phyloP scores from a whole-genome alignment of 1,140 invertebrate genomes.

The Leptopilina clavipes region DNA sequence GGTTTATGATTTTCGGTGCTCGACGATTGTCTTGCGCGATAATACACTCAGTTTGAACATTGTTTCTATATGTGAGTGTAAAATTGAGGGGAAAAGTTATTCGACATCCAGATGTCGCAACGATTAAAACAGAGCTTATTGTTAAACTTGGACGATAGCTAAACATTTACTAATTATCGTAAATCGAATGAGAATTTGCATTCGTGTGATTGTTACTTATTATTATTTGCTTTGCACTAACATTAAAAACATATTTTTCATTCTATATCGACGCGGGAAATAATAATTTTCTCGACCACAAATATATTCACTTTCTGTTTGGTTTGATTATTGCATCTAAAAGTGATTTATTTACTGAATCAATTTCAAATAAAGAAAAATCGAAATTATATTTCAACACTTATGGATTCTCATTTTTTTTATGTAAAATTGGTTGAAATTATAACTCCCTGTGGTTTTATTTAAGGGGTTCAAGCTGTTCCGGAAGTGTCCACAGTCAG shows the following conservation, averaged over 20 bases:
- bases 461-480: slow-evolving; percentile 54
- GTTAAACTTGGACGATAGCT: slow-evolving; percentile 65
- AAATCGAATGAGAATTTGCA: slow-evolving; percentile 17
- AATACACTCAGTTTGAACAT: slow-evolving; percentile 54
- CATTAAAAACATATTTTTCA: neutral
- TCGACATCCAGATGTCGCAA: slow-evolving; percentile 72
- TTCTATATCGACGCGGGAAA: neutral
- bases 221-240: neutral
- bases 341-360: neutral
- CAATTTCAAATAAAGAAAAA: neutral
- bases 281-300: neutral
- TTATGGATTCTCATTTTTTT: neutral
- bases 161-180: slow-evolving; percentile 48
- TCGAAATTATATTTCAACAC: neutral
- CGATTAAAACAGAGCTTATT: slow-evolving; percentile 74
- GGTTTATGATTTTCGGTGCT: slow-evolving; percentile 31
- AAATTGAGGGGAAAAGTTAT: slow-evolving; percentile 62
- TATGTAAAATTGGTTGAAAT: slow-evolving; percentile 39
- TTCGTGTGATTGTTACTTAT: neutral
- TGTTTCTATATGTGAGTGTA: slow-evolving; percentile 41
- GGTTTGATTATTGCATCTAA: neutral
- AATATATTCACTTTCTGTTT: neutral
- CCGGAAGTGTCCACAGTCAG: slow-evolving; percentile 58
- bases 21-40: slow-evolving; percentile 57
- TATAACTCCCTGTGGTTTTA: slow-evolving; percentile 43